These are phyloP conservation scores for Mergus octosetaceus DNA, from an alignment of 2,797 vertebrate species.

Conservation along the genomic window DNA sequence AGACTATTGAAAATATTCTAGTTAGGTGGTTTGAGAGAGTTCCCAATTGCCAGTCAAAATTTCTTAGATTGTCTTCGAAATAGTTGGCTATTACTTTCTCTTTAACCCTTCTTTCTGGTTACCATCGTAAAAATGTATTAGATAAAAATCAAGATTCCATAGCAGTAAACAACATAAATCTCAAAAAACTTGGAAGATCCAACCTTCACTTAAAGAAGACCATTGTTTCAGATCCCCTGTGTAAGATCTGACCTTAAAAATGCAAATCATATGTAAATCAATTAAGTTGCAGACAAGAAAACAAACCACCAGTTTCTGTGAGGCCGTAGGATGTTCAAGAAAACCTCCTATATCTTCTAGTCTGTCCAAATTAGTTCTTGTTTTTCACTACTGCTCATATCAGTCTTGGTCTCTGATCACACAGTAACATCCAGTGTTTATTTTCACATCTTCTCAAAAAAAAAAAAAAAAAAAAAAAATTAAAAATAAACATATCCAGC, in stretches of 20 bases:
- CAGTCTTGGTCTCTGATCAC: background rate
- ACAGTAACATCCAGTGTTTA: background rate
- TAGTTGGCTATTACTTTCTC: background rate
- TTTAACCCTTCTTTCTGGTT: background rate
- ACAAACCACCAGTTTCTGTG: background rate
- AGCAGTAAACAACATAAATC: background rate
- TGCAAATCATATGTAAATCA: background rate
- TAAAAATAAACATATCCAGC: background rate
- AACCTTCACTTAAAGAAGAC: background rate
- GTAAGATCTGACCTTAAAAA: background rate
- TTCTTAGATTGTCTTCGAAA: background rate
- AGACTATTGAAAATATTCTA: background rate
- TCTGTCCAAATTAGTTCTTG: background rate
- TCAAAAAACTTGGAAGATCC: background rate
- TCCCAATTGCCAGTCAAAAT: background rate
- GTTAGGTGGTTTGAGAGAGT: background rate
- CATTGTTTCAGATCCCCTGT: background rate
- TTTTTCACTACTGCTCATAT: background rate
- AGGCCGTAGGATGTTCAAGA: background rate
- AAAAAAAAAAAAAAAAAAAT: background rate
- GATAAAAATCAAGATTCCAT: background rate
- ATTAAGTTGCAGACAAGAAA: background rate
- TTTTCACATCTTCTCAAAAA: background rate
- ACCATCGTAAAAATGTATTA: background rate
- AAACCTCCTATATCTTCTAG: background rate